These are phyloP conservation scores for Serranus cabrilla DNA, from an alignment of 2,797 vertebrate genomes.

Conservation along the genomic window DNA sequence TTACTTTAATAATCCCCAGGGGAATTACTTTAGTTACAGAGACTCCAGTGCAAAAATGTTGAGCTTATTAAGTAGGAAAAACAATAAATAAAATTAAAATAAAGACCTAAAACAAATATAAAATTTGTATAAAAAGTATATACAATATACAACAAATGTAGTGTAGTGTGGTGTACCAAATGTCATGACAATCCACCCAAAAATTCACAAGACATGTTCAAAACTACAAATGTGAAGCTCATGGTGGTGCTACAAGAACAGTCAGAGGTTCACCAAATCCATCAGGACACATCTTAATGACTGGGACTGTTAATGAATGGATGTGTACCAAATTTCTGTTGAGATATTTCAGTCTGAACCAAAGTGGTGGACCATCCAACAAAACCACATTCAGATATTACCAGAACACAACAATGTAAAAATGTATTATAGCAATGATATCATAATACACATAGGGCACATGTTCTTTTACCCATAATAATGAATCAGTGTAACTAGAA, in stretches of 20 bases:
- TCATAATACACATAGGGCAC: neutral
- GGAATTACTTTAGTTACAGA: no score
- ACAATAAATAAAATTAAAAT: no score
- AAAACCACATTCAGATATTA: neutral
- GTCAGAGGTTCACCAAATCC: neutral
- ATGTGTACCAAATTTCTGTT: neutral
- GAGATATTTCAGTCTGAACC: neutral
- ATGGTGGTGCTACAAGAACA: neutral
- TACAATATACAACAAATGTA: no score
- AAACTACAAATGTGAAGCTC: neutral
- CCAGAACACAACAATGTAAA: neutral
- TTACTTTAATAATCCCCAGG: no score
- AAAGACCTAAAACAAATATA: no score
- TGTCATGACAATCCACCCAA: neutral
- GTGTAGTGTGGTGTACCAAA: neutral
- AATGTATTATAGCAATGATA: no score
- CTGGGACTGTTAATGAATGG: neutral
- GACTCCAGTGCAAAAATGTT: no score
- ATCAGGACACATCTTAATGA: neutral
- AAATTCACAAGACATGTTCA: neutral
- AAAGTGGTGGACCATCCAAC: neutral
- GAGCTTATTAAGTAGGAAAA: no score
- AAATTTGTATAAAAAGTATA: no score
- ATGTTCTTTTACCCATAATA: neutral
- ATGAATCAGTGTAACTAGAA: neutral